A percentile compares a stretch with the other conserved stretches of the same genome.
Conservation (phyloP, 2,888 invertebrate genomes). For the Cryptus viduatorius region DNA sequence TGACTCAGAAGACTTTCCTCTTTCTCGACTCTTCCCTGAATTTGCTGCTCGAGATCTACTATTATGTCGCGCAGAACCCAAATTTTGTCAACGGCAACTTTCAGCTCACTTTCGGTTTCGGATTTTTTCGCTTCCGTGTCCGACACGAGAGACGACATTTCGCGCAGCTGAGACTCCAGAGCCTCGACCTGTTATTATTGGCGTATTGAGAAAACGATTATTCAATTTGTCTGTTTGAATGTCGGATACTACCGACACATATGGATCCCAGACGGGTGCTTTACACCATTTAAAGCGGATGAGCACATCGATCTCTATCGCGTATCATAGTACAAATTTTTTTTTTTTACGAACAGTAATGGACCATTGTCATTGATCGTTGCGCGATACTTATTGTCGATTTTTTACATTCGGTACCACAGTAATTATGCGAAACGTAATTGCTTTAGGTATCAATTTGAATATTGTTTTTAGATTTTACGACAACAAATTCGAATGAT, state of each 20-base stretch:
- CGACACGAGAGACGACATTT: slow-evolving; percentile 88
- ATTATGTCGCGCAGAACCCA: slow-evolving; percentile 92
- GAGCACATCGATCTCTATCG: slow-evolving; percentile 27
- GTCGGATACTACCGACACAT: slow-evolving; percentile 7
- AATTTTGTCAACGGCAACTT: slow-evolving; percentile 92
- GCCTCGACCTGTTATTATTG: slow-evolving; percentile 89
- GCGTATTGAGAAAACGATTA: slow-evolving; percentile 48
- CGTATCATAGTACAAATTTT: slow-evolving; percentile 18
- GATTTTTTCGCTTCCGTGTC: slow-evolving; percentile 88
- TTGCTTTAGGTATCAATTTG: background rate
- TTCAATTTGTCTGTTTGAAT: slow-evolving; percentile 61
- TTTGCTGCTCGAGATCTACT: slow-evolving; percentile 90
- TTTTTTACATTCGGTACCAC: background rate
- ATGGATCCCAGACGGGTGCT: slow-evolving; percentile 3
- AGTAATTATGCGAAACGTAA: background rate
- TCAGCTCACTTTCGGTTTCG: slow-evolving; percentile 90
- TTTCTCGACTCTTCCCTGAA: slow-evolving; percentile 89
- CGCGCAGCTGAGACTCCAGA: slow-evolving; percentile 91
- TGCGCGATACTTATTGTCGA: background rate
- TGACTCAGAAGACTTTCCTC: slow-evolving; percentile 88
- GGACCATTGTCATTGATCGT: background rate
- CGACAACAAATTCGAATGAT: background rate
- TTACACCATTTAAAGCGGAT: slow-evolving; percentile 29
- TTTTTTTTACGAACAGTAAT: background rate
- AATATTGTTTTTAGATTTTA: background rate